Conservation (phyloP, 1,140 invertebrate species). For the Magallana gigas region DNA sequence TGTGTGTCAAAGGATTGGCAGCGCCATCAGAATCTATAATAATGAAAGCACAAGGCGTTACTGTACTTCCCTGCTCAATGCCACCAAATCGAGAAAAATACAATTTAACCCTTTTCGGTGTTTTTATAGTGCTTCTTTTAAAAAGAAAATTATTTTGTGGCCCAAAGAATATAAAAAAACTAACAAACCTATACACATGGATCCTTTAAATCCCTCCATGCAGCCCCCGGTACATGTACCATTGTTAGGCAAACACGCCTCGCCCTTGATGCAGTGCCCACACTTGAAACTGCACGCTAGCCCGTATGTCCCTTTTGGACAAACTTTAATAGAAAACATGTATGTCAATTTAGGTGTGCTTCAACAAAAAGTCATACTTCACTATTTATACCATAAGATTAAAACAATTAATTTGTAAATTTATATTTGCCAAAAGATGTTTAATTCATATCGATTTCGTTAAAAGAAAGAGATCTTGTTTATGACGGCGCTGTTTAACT, state of each 20-base stretch:
- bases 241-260: slow-evolving; percentile 28
- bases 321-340: slow-evolving; percentile 47
- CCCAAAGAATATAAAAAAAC: no score
- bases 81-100: neutral
- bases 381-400: no score
- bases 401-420: no score
- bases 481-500: no score
- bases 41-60: neutral
- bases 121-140: no score
- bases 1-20: slow-evolving; percentile 30
- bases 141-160: no score
- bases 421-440: no score
- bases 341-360: no score
- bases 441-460: no score
- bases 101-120: no score
- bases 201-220: slow-evolving; percentile 20
- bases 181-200: slow-evolving; percentile 5
- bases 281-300: slow-evolving; percentile 33
- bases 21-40: slow-evolving; percentile 25
- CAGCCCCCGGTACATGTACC: slow-evolving; percentile 40
- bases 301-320: slow-evolving; percentile 48
- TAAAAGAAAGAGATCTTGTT: no score
- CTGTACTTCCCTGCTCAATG: neutral
- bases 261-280: slow-evolving; percentile 39
- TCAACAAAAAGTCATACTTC: no score